Evolutionary conservation across 1,140 invertebrate genomes (phyloP), one percentile per base, ranked within the genome.

Genomic region (Holcopasites calliopsidis): DNA sequence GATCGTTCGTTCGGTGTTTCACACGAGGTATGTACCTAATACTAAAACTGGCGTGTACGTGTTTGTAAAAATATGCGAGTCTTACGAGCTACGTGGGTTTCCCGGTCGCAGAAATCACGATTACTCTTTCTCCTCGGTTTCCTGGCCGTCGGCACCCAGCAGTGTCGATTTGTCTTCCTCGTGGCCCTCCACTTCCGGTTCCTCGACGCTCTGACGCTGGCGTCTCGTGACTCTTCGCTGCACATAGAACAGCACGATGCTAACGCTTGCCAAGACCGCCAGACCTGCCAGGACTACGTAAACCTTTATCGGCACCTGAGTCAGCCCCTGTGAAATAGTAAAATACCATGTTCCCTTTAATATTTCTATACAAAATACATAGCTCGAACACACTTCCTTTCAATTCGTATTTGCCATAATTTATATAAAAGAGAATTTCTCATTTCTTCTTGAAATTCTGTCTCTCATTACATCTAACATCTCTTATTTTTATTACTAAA

Each of bases 161-260:
- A 89, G 77, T 6, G 86, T 90, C n/a, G 87, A 89, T 75, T 88
- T 87, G 60, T 88, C 85, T 28, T 83, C 85, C 31, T 88, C 86
- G n/a, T 84, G 79, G 28, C 83, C 82, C 10, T 87, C 87, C 0
- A 72, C 76, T 69, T 87, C 86, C 28, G 82, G 74, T 49, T 88
- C 88, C 65, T 89, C 85, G 8, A 84, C 61, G 72, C 72, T 83
- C 31, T 82, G 71, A 18, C 84, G 77, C 47, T 84, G 83, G 42
- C 78, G 64, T 70, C 72, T 81, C 16, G 66, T 65, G n/a, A 68
- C 60, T 65, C 77, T 86, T 16, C 78, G 76, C 49, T 88, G 83
- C 38, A 86, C 75, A 64, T 79, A 87, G 18, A 86, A 52, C 7
- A 87, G 28, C 13, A 82, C 66, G 10, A 87, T 58, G 21, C 71